Base-by-base conservation (phyloP, 2,797 vertebrate species). In the Botia kubotai region DNA sequence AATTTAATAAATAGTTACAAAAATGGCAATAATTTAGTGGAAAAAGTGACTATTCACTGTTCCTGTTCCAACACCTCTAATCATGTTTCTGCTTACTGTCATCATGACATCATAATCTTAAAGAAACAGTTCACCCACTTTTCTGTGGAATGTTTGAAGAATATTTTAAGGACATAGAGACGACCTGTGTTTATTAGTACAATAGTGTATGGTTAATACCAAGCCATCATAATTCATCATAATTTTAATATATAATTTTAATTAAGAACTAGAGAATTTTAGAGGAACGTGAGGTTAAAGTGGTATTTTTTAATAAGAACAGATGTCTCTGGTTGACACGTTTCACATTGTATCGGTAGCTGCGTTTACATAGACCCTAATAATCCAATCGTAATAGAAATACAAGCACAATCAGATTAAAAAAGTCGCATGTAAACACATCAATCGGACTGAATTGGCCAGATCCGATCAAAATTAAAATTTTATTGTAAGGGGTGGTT, bases 1-100 rank as follows among this genome's bases (percentile, higher is more conserved):
- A 46, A 12, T 53, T 26, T 43, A 12, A 43, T 3, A 33, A 33
- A 46, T 46, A 11, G 43, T 46, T 46, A 46, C 43, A 46, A 46
- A 10, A 46, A 11, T 46, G 43, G 43, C 43, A 46, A 46, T 6
- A 48, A 50, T 21, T 16, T 11, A 3, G 7, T 0, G 11, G 66
- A 69, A 33, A 60, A 26, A 77, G 39, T n/a, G 19, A n/a, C 65
- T 2, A 6, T 13, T 13, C 7, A 6, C 11, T 29, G 17, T 29
- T 50, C 21, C 74, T 76, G 0, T n/a, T 33, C 33, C 3, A 33
- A 33, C 33, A 33, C 33, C 12, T 16, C 33, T 48, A 21, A n/a
- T 5, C 19, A 33, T 46, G 39, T 14, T 77, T 77, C 50, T 57
- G 33, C 14, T 26, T 43, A 55, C 19, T 68, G 65, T 77, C 5